Conservation (phyloP, 2,797 vertebrate genomes). For the Acridotheres tristis region DNA sequence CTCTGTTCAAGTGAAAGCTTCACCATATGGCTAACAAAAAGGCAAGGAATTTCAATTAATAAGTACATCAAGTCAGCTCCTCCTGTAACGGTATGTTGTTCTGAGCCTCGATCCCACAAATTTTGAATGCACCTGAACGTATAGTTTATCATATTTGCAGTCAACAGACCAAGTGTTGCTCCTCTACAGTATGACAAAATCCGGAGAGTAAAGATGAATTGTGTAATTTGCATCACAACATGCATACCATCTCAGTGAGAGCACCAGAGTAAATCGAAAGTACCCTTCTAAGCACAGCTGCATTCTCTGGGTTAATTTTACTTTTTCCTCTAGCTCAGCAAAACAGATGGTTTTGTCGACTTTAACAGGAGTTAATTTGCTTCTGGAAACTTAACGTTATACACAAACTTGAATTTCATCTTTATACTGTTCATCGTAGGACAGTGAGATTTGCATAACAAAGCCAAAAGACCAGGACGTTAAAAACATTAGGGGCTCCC, state of each 20-base stretch:
- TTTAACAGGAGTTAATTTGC: background rate
- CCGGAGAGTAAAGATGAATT: background rate
- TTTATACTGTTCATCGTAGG: background rate
- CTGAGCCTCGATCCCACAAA: background rate
- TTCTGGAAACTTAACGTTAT: background rate
- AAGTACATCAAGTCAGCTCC: background rate
- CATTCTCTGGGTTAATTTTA: background rate
- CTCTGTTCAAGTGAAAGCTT: background rate
- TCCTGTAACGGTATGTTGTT: background rate
- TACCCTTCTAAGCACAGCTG: background rate
- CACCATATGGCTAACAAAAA: background rate
- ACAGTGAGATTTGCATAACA: background rate
- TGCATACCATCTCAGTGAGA: fast-evolving
- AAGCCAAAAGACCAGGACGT: background rate
- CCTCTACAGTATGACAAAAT: background rate
- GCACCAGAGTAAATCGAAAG: background rate
- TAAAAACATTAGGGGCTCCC: background rate
- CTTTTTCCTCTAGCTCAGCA: background rate
- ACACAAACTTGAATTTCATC: background rate
- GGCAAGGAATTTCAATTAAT: background rate
- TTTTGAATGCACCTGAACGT: background rate
- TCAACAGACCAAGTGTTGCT: background rate
- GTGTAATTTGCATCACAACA: background rate
- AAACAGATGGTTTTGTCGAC: background rate
- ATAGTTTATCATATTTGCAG: background rate